Evolutionary conservation across 2,797 vertebrate genomes (phyloP).

Genomic region (Tokudaia tokunoshimensis): DNA sequence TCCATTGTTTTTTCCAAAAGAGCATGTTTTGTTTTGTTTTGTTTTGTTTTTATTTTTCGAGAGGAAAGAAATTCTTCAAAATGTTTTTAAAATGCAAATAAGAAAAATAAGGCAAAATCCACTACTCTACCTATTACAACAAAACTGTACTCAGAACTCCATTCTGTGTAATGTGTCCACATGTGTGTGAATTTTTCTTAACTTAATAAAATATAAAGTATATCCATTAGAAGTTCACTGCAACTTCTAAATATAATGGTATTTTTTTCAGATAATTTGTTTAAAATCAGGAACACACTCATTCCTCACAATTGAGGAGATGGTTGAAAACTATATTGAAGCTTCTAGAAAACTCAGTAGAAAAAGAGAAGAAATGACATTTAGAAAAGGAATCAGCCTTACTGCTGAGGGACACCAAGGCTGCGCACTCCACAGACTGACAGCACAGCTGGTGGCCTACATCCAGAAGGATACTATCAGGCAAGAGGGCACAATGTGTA

Average conservation of each 20-base stretch:
- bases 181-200: not conserved
- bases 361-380: not conserved
- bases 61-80: constrained; percentile 8
- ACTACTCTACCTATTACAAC: not conserved
- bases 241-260: not conserved
- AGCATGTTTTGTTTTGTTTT: not conserved
- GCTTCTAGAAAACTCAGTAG: not conserved
- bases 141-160: not conserved
- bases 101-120: not conserved
- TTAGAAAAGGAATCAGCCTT: not conserved
- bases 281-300: constrained; percentile 37
- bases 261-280: not conserved
- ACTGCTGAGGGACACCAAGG: not conserved
- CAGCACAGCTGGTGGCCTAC: not conserved
- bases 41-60: too few relatives aligned
- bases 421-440: not conserved
- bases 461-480: not conserved
- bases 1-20: not conserved
- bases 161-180: not conserved
- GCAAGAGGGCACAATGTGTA: not conserved
- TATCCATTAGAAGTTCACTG: not conserved
- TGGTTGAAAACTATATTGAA: constrained; percentile 8
- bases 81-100: constrained; percentile 23
- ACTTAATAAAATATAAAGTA: constrained; percentile 1
- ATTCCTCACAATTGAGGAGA: not conserved